phyloP scores from a whole-genome alignment of 1,140 invertebrate species.

The Geopemphigus sp. region DNA sequence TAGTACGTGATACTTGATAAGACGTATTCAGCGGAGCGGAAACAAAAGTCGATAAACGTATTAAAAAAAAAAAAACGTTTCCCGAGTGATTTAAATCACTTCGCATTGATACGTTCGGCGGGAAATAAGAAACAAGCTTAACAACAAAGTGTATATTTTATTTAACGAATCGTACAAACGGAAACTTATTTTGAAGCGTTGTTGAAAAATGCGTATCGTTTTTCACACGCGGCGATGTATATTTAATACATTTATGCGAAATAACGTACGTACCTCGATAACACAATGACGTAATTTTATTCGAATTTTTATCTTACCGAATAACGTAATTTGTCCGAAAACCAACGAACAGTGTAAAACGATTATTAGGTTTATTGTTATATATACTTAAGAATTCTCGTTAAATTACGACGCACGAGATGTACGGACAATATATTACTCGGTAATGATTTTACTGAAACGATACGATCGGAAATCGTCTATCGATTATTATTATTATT shows the following conservation, averaged over 20 bases:
- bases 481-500: too few species aligned
- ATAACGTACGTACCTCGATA: not conserved
- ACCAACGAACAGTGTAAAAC: too few species aligned
- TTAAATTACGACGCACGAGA: too few species aligned
- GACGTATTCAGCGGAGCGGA: slow-evolving; percentile 12
- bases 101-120: not conserved
- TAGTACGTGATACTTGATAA: slow-evolving; percentile 21
- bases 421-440: too few species aligned
- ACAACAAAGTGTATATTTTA: not conserved
- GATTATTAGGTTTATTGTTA: too few species aligned
- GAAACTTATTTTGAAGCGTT: too few species aligned
- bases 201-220: not conserved
- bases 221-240: not conserved
- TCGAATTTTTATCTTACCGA: too few species aligned
- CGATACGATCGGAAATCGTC: too few species aligned
- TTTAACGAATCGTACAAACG: not conserved
- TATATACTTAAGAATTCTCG: too few species aligned
- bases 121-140: not conserved
- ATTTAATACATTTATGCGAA: not conserved
- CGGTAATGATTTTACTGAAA: too few species aligned
- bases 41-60: slow-evolving; percentile 36
- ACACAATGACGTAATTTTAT: not conserved
- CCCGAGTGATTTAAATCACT: slow-evolving; percentile 19
- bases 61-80: slow-evolving; percentile 29
- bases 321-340: too few species aligned